Evolutionary conservation across 2,888 invertebrate species (phyloP).

Genomic region (Tenthredo livida): DNA sequence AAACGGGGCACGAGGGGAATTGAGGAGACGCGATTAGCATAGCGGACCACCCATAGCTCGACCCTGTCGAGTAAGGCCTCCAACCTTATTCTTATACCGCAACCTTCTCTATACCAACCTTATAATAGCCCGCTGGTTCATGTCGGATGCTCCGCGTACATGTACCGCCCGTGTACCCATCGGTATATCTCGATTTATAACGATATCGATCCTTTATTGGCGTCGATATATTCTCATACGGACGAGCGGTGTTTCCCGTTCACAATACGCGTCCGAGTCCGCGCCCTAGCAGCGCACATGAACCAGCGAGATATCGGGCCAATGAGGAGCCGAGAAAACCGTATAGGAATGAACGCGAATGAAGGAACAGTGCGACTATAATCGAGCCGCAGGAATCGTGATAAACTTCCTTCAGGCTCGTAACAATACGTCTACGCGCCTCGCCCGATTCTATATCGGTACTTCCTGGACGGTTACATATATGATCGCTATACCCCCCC

Average conservation of each 20-base stretch:
- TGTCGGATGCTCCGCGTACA: conserved; percentile 74
- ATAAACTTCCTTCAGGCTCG: conserved; percentile 49
- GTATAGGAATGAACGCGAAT: conserved; percentile 47
- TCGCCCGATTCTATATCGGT: conserved; percentile 60
- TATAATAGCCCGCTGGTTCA: conserved; percentile 75
- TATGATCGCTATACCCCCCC: neutral
- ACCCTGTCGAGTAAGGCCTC: conserved; percentile 69
- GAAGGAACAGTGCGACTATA: conserved; percentile 27
- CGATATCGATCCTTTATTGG: conserved; percentile 77
- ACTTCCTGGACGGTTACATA: conserved; percentile 67
- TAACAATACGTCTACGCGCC: conserved; percentile 50
- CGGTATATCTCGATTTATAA: conserved; percentile 77
- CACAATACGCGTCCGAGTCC: conserved; percentile 49
- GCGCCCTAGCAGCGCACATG: conserved; percentile 15
- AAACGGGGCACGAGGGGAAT: conserved; percentile 19
- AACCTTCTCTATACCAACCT: conserved; percentile 58
- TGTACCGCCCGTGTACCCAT: conserved; percentile 76
- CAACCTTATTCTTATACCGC: conserved; percentile 43
- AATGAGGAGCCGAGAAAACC: conserved; percentile 18
- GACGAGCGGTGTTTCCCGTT: conserved; percentile 47
- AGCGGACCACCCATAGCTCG: conserved; percentile 76
- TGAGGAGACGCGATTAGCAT: conserved; percentile 70
- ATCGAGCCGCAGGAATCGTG: conserved; percentile 39
- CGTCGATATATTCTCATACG: conserved; percentile 67
- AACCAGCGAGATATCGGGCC: neutral